Evolutionary conservation across 2,888 invertebrate genomes (phyloP).

Genomic region (Trachelus iudaicus): DNA sequence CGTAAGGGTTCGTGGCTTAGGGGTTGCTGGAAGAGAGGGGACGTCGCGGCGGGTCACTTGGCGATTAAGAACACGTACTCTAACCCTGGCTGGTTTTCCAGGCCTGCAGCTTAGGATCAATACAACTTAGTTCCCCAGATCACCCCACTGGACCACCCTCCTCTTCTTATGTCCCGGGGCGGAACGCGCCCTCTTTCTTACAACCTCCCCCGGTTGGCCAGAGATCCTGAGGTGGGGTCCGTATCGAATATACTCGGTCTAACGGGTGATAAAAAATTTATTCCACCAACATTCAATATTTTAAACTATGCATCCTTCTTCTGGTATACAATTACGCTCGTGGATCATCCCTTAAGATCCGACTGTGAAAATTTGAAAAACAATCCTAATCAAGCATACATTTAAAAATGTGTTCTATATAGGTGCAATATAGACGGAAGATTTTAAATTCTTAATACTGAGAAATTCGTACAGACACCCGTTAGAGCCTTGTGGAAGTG

Average conservation of each 20-base stretch:
- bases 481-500: slow-evolving; percentile 35
- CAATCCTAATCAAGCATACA: background rate
- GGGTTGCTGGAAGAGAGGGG: slow-evolving; percentile 22
- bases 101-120: slow-evolving; percentile 63
- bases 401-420: background rate
- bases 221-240: background rate
- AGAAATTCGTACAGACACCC: background rate
- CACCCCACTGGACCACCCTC: slow-evolving; percentile 26
- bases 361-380: background rate
- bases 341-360: background rate
- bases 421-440: background rate
- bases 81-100: slow-evolving; percentile 60
- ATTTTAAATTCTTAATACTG: background rate
- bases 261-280: background rate
- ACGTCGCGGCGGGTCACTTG: slow-evolving; percentile 64
- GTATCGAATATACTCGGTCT: background rate
- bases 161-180: slow-evolving; percentile 62
- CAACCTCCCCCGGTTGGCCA: slow-evolving; percentile 28
- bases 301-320: background rate
- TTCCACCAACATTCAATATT: background rate
- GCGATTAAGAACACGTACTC: slow-evolving; percentile 67
- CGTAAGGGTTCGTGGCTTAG: slow-evolving; percentile 16
- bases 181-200: slow-evolving; percentile 49
- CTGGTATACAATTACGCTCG: background rate
- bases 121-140: slow-evolving; percentile 64